Evolutionary conservation across 1,140 invertebrate species (phyloP), one percentile per base, ranked within the genome.

Genomic region (Zeugodacus cucurbitae): DNA sequence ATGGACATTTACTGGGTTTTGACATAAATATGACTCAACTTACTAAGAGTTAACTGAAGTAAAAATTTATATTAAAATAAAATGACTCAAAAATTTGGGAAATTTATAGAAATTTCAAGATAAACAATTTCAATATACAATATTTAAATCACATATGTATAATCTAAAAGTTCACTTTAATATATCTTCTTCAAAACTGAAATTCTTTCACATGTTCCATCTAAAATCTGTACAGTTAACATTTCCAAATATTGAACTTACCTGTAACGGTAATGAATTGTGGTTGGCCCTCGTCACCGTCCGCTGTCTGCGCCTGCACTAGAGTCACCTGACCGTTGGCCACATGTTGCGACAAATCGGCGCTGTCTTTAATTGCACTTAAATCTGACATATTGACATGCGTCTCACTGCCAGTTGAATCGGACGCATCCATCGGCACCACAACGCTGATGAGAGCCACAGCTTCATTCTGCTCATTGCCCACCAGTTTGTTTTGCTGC

Each of bases 361-460:
- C 90, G 67, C 88, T 88, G 62, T 90, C 89, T 86, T 92, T 92
- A 88, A 92, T 90, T 88, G 91, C 90, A 64, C 88, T 90, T 26
- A 93, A 89, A 32, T 90, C 89, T 3, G 90, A 88, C 88, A 92
- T 89, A 62, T 32, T 57, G 59, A 88, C 90, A 87, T 91, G 90
- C 14, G 89, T 89, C 11, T 93, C 92, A 88, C 59, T 91, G 34
- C 74, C 41, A 89, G 78, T 92, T 2, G 92, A 93, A 74, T 93
- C 91, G n/a, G 89, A 90, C 37, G 91, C 91, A 88, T 93, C 92
- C 90, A 93, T 93, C 87, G 92, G 92, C 64, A 93, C 90, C 22
- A 93, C 92, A 29, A 92, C 92, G 8, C 91, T 89, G 32, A 93
- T 93, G 34, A 93, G 90, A 78, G 91, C 90, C 17, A 90, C 89